These are phyloP conservation scores for Thecophora atra DNA, from an alignment of 2,888 invertebrate genomes.

Conservation along the genomic window DNA sequence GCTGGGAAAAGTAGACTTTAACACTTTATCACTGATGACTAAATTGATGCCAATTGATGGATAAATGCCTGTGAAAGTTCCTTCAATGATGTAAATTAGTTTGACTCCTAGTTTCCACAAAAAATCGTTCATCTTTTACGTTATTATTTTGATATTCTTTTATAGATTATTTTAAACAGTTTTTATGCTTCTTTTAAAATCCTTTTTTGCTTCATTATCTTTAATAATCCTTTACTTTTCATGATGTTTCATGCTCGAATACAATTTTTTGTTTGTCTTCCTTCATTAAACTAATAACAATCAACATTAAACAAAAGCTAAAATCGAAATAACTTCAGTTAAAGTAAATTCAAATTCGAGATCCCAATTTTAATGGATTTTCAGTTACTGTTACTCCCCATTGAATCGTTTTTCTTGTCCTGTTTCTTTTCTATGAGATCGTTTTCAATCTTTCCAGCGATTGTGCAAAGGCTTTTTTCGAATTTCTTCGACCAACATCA, in stretches of 20 bases:
- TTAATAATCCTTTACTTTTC: no score
- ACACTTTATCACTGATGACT: not conserved
- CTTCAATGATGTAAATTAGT: not conserved
- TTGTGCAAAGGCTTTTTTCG: constrained; percentile 19
- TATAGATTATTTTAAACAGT: no score
- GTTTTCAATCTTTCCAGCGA: not conserved
- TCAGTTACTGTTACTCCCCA: not conserved
- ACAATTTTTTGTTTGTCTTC: not conserved
- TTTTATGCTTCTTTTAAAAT: no score
- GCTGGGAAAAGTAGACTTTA: not conserved
- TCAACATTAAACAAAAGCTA: not conserved
- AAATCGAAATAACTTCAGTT: not conserved
- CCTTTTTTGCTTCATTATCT: no score
- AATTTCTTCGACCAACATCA: constrained; percentile 14
- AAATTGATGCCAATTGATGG: constrained; percentile 1
- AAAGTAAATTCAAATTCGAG: not conserved
- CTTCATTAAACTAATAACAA: not conserved
- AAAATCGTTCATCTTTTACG: not conserved
- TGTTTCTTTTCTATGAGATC: not conserved
- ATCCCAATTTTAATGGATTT: constrained; percentile 7
- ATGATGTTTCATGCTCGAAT: not conserved
- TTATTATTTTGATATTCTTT: no score
- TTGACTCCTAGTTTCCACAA: no score
- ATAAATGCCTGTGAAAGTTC: not conserved
- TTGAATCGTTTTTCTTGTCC: not conserved